These are phyloP conservation scores for Pangasius larnaudii DNA, from an alignment of 2,797 vertebrate genomes.

Conservation along the genomic window DNA sequence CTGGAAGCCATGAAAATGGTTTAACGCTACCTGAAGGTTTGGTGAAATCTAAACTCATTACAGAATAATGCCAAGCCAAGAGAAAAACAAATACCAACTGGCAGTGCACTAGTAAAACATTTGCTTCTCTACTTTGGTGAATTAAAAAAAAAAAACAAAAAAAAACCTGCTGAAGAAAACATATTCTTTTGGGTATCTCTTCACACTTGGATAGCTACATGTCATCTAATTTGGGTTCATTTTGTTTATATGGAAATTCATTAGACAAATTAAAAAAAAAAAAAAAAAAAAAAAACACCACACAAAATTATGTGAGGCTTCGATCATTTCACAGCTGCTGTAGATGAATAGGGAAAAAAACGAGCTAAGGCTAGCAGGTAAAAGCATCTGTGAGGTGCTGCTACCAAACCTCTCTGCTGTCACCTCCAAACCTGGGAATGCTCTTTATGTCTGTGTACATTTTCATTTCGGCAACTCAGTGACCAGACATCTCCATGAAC, in stretches of 20 bases:
- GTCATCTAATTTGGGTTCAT: constrained; percentile 4
- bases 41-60: neutral
- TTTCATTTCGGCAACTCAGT: neutral
- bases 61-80: neutral
- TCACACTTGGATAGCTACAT: neutral
- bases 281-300: neutral
- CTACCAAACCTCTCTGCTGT: neutral
- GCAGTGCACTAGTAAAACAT: neutral
- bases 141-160: neutral
- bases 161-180: neutral
- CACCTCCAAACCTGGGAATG: neutral
- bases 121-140: neutral
- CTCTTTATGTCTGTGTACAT: neutral
- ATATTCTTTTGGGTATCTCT: neutral
- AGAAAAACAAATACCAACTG: neutral
- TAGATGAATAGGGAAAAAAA: too few relatives aligned
- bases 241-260: constrained; percentile 13
- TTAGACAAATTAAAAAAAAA: neutral
- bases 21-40: neutral
- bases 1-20: neutral
- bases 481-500: neutral
- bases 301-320: neutral
- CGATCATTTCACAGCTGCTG: neutral
- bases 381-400: neutral
- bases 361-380: neutral